Conservation (phyloP, 2,888 invertebrate genomes). For the Tenthredo scrophulariae region DNA sequence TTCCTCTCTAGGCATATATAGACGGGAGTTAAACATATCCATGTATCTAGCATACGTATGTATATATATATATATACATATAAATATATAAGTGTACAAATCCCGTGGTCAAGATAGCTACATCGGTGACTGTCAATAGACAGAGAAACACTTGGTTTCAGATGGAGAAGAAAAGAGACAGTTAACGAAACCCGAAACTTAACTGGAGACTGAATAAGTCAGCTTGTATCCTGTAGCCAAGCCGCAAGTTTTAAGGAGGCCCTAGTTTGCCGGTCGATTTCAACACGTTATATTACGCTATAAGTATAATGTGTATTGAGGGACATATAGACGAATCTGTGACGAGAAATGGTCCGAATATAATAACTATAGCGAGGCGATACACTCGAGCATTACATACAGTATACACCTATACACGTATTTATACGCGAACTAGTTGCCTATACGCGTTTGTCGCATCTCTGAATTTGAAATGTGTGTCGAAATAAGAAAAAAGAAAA, state of each 20-base stretch:
- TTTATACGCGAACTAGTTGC: background rate
- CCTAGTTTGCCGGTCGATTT: conserved; percentile 41
- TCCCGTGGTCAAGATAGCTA: conserved; percentile 6
- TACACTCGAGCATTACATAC: no score
- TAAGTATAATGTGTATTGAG: background rate
- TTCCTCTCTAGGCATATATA: conserved; percentile 5
- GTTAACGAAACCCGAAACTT: conserved; percentile 43
- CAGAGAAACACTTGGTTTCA: background rate
- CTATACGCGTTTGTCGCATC: background rate
- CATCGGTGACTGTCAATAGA: conserved; percentile 8
- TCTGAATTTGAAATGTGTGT: background rate
- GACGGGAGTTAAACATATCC: background rate
- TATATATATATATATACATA: background rate
- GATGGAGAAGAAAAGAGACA: background rate
- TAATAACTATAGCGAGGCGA: background rate
- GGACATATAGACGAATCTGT: background rate
- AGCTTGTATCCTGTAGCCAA: conserved; percentile 48
- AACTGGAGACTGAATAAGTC: conserved; percentile 25
- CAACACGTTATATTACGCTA: conserved; percentile 1
- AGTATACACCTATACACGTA: background rate
- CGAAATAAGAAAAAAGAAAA: background rate
- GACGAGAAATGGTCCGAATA: conserved; percentile 1
- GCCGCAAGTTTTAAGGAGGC: conserved; percentile 38
- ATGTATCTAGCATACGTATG: conserved; percentile 1
- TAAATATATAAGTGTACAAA: background rate